Conservation (phyloP, 1,140 invertebrate genomes). For the Heliconius nattereri region DNA sequence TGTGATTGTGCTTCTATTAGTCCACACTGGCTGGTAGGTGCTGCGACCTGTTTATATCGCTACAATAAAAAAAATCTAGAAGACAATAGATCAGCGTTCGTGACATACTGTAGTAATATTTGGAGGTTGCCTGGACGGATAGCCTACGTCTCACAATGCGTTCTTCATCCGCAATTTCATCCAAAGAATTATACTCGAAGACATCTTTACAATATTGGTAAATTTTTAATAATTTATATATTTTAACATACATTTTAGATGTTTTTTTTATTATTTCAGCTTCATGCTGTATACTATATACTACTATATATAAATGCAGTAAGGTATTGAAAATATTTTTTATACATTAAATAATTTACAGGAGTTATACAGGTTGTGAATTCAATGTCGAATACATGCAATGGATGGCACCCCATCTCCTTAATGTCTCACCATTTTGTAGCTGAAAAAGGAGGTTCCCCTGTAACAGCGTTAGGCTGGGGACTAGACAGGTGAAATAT, state of each 20-base stretch:
- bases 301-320: too few species aligned
- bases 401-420: conserved; percentile 56
- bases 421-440: conserved; percentile 65
- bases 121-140: conserved; percentile 62
- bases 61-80: conserved; percentile 42
- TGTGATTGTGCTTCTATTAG: conserved; percentile 68
- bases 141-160: conserved; percentile 60
- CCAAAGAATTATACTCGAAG: conserved; percentile 44
- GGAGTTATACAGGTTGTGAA: conserved; percentile 62
- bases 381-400: conserved; percentile 59
- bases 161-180: conserved; percentile 62
- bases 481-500: conserved; percentile 56
- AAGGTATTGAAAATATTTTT: too few species aligned
- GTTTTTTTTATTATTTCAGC: too few species aligned
- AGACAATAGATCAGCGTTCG: conserved; percentile 57
- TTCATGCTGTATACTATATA: too few species aligned
- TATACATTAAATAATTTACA: conserved; percentile 44
- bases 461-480: conserved; percentile 62
- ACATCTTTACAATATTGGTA: conserved; percentile 68
- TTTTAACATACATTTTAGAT: too few species aligned
- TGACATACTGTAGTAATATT: conserved; percentile 58
- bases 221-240: background rate
- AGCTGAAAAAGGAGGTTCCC: conserved; percentile 40
- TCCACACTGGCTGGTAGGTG: conserved; percentile 63
- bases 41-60: conserved; percentile 62